phyloP scores from a whole-genome alignment of 2,113 vertebrate genomes.

The Rostratula benghalensis region DNA sequence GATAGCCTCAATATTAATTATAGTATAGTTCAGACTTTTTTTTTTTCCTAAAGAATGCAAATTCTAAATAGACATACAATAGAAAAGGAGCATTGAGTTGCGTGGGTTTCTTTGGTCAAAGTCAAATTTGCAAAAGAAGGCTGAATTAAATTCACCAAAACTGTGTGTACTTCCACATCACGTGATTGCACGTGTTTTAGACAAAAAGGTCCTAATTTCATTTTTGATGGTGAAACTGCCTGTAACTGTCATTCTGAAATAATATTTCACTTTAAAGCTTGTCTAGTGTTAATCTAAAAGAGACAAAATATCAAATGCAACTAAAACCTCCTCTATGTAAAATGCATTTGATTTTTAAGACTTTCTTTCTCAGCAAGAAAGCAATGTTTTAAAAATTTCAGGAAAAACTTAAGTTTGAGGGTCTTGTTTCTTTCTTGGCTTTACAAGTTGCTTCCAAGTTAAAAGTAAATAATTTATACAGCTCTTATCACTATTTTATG shows the following conservation, averaged over 20 bases:
- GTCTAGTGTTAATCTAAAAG: background rate
- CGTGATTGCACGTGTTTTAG: background rate
- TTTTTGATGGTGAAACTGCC: background rate
- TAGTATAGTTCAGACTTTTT: background rate
- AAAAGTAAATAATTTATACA: background rate
- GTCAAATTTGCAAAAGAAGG: background rate
- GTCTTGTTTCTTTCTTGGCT: background rate
- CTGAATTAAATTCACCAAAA: background rate
- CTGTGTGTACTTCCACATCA: background rate
- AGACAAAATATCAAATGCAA: background rate
- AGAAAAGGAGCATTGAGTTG: background rate
- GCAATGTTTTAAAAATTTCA: background rate
- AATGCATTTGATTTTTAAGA: background rate
- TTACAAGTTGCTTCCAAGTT: background rate
- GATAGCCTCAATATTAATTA: background rate
- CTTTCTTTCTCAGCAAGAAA: background rate
- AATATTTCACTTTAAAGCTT: background rate
- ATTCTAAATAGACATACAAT: background rate
- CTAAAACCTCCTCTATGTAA: background rate
- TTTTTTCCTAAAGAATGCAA: background rate
- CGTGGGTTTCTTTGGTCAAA: background rate
- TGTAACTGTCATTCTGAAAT: background rate
- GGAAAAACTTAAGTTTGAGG: background rate
- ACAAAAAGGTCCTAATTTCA: background rate
- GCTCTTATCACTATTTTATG: background rate